These are phyloP conservation scores for Chlamydotis undulata DNA, from an alignment of 2,113 vertebrate genomes.

Conservation along the genomic window DNA sequence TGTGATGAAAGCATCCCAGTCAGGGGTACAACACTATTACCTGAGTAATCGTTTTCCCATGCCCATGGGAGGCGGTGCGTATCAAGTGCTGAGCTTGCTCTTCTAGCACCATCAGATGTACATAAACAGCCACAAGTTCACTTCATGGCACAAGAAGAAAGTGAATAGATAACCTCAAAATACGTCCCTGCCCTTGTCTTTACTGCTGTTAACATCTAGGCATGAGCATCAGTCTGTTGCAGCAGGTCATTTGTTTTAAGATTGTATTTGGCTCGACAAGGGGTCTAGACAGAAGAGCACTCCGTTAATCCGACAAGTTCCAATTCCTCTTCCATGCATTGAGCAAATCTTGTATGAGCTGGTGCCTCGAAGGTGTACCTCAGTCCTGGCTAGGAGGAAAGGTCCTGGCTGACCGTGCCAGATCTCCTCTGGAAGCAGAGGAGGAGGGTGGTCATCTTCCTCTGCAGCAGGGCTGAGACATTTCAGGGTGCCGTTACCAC, in stretches of 20 bases:
- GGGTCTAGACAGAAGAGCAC: constrained; percentile 1
- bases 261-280: constrained; percentile 13
- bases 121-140: not conserved
- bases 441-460: not conserved
- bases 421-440: not conserved
- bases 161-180: not conserved
- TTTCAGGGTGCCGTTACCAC: not conserved
- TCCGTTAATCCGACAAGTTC: constrained; percentile 29
- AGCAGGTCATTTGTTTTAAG: constrained; percentile 28
- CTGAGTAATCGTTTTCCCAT: constrained; percentile 30
- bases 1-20: constrained; percentile 16
- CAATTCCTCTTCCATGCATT: not conserved
- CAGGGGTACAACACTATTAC: not conserved
- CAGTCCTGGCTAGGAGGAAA: not conserved
- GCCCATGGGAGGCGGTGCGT: not conserved
- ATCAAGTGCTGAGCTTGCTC: not conserved
- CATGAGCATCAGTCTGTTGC: not conserved
- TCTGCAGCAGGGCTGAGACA: not conserved
- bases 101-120: not conserved
- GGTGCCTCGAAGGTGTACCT: not conserved
- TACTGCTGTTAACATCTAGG: constrained; percentile 8
- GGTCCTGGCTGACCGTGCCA: not conserved
- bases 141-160: not conserved
- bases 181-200: not conserved
- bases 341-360: not conserved